Conservation (phyloP, 2,797 vertebrate species). For the Chaenodraco wilsoni region DNA sequence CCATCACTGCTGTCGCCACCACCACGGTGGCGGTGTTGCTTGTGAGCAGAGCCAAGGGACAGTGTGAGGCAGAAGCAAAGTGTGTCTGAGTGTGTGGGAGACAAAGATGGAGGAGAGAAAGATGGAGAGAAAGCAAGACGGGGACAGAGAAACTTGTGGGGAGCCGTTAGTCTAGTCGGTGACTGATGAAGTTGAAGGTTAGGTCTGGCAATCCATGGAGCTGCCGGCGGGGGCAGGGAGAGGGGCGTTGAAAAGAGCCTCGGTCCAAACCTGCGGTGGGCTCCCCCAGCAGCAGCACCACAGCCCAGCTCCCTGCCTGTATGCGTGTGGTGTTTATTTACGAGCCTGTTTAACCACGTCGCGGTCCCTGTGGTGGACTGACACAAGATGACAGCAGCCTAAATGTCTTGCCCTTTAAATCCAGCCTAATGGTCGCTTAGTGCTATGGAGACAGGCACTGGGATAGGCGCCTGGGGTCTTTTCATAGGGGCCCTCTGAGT, state of each 20-base stretch:
- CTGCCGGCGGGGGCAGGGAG: slow-evolving; percentile 53
- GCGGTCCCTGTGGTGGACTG: slow-evolving; percentile 82
- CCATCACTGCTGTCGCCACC: slow-evolving; percentile 77
- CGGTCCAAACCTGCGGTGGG: slow-evolving; percentile 76
- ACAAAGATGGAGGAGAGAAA: slow-evolving; percentile 12
- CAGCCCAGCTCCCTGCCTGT: slow-evolving; percentile 72
- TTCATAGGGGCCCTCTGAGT: slow-evolving; percentile 79
- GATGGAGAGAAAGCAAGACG: slow-evolving; percentile 48
- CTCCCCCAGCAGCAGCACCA: slow-evolving; percentile 69
- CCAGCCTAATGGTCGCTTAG: slow-evolving; percentile 80
- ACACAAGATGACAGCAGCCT: slow-evolving; percentile 83
- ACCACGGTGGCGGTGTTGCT: slow-evolving; percentile 54
- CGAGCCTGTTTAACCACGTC: slow-evolving; percentile 82
- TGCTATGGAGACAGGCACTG: slow-evolving; percentile 76
- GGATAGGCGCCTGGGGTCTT: slow-evolving; percentile 82
- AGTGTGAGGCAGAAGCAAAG: slow-evolving; percentile 58
- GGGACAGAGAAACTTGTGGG: slow-evolving; percentile 66
- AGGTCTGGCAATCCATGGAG: slow-evolving; percentile 72
- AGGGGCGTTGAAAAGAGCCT: slow-evolving; percentile 69
- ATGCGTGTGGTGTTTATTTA: slow-evolving; percentile 85
- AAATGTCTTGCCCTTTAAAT: slow-evolving; percentile 84
- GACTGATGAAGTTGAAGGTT: slow-evolving; percentile 79
- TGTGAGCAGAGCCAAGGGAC: slow-evolving; percentile 70
- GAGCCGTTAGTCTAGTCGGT: slow-evolving; percentile 71
- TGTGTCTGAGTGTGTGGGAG: slow-evolving; percentile 28